Evolutionary conservation across 2,113 vertebrate species (phyloP).

Genomic region (Garra rufa): DNA sequence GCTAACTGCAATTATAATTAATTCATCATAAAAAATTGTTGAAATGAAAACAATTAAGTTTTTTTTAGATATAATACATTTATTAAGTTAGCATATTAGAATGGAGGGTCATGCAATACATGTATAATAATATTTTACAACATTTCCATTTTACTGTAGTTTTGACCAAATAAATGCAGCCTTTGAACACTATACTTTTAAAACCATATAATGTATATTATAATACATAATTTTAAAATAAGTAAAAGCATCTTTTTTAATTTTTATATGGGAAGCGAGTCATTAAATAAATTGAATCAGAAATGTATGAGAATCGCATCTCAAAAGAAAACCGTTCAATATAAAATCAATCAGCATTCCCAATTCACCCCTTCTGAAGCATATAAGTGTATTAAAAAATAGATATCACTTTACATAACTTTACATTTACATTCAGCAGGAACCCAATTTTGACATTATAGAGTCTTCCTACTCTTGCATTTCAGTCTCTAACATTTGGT

Average conservation of each 20-base stretch:
- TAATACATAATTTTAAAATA: neutral
- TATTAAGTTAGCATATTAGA: neutral
- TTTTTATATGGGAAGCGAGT: neutral
- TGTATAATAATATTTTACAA: neutral
- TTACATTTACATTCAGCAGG: neutral
- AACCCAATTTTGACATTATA: constrained; percentile 2
- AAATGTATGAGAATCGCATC: neutral
- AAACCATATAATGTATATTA: no score
- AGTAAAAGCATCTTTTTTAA: neutral
- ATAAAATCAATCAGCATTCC: neutral
- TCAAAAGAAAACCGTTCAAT: neutral
- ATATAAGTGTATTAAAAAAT: neutral
- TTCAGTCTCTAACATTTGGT: constrained; percentile 17
- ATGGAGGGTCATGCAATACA: neutral
- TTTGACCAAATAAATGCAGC: no score
- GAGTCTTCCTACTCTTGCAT: neutral
- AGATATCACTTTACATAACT: neutral
- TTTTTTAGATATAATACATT: neutral
- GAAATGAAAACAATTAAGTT: neutral
- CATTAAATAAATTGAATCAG: constrained; percentile 13
- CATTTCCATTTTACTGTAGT: neutral
- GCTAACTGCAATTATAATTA: neutral
- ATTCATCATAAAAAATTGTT: neutral
- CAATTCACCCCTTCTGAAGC: neutral
- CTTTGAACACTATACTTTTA: no score